phyloP scores from a whole-genome alignment of 1,140 invertebrate genomes.

The Forficula auricularia region DNA sequence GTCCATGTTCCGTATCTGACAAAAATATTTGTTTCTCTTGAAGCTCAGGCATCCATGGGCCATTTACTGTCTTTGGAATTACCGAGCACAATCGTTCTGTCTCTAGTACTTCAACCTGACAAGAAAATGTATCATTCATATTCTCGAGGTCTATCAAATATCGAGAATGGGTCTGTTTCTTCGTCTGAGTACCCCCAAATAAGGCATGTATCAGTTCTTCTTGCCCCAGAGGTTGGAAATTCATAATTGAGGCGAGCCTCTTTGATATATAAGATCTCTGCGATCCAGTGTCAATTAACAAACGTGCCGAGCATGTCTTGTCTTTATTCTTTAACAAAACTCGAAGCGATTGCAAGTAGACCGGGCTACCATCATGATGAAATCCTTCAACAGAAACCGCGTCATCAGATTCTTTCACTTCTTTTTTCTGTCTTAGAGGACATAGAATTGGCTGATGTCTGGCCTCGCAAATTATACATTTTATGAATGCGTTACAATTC shows the following conservation, averaged over 20 bases:
- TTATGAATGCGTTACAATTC: too few species aligned
- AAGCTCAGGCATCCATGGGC: conserved; percentile 5
- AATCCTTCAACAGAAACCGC: too few species aligned
- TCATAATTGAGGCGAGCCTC: background rate
- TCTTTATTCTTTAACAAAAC: background rate
- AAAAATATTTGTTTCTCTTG: conserved; percentile 10
- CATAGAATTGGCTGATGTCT: too few species aligned
- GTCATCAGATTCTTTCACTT: too few species aligned
- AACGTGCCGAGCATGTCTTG: background rate
- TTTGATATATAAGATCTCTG: conserved; percentile 6
- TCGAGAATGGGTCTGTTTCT: conserved; percentile 4
- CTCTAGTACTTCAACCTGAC: conserved; percentile 6
- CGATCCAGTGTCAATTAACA: conserved; percentile 11
- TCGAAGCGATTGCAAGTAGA: conserved; percentile 8
- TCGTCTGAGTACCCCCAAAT: background rate
- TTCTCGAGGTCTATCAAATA: background rate
- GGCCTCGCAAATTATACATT: too few species aligned
- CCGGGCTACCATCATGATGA: too few species aligned
- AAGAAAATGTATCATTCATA: background rate
- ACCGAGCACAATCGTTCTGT: background rate
- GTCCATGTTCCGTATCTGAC: conserved; percentile 7
- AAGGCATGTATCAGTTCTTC: background rate
- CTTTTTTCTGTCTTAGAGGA: too few species aligned
- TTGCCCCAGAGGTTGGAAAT: background rate
- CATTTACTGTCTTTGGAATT: conserved; percentile 1